Evolutionary conservation across 2,888 invertebrate genomes (phyloP).

Genomic region (Trichogramma evanescens): DNA sequence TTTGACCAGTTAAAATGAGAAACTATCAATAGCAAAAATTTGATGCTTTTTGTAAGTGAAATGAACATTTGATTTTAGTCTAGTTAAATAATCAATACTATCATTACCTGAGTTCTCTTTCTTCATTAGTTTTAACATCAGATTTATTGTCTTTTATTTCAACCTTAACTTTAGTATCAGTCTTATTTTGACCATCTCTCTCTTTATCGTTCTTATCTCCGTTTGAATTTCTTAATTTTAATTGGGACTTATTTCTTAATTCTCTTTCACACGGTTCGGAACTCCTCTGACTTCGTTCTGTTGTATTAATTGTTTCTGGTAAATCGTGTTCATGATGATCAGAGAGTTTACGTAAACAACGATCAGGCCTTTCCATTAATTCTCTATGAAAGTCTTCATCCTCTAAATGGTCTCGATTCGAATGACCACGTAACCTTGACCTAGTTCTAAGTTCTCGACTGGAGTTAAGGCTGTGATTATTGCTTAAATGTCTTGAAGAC

Average conservation of each 20-base stretch:
- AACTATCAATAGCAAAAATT: background rate
- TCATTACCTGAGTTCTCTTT: constrained; percentile 36
- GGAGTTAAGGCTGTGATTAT: constrained; percentile 7
- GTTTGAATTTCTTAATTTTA: constrained; percentile 32
- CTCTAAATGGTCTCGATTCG: constrained; percentile 3
- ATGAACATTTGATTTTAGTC: no score
- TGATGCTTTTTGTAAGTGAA: no score
- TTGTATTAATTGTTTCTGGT: constrained; percentile 13
- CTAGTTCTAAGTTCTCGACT: constrained; percentile 16
- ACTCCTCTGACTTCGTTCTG: constrained; percentile 26
- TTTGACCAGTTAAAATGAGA: constrained; percentile 4
- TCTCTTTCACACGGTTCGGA: constrained; percentile 29
- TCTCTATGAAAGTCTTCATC: background rate
- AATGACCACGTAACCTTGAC: background rate
- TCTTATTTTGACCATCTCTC: constrained; percentile 32
- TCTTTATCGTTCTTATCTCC: constrained; percentile 30
- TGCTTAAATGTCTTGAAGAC: constrained; percentile 32
- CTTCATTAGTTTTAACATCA: constrained; percentile 32
- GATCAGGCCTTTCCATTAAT: constrained; percentile 34
- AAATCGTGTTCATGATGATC: constrained; percentile 31
- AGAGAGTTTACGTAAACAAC: constrained; percentile 25
- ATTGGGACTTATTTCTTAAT: constrained; percentile 31
- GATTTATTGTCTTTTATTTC: constrained; percentile 26
- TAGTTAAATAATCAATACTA: background rate
- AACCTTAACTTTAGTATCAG: constrained; percentile 33